Evolutionary conservation across 2,888 invertebrate genomes (phyloP).

Genomic region (Drosophila meridionalis): DNA sequence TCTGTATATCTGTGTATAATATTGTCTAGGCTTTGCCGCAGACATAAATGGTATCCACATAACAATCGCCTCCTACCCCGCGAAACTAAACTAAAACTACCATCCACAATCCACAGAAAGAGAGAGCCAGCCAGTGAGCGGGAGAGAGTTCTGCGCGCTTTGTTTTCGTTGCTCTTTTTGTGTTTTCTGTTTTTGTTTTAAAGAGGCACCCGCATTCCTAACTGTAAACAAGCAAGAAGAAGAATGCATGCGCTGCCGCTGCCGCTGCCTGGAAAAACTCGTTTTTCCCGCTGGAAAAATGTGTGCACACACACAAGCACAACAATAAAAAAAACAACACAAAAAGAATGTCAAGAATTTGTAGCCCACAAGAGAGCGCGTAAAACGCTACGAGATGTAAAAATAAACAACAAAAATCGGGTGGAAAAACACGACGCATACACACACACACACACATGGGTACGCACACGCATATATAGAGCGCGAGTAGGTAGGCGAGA

Average conservation of each 20-base stretch:
- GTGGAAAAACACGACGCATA: slow-evolving; percentile 57
- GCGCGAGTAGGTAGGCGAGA: slow-evolving; percentile 24
- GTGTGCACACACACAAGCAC: slow-evolving; percentile 36
- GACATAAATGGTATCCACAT: slow-evolving; percentile 45
- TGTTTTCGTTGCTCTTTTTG: slow-evolving; percentile 64
- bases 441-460: slow-evolving; percentile 20
- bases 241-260: slow-evolving; percentile 55
- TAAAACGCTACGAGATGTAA: slow-evolving; percentile 50
- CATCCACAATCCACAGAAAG: slow-evolving; percentile 41
- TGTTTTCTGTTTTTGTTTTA: slow-evolving; percentile 19
- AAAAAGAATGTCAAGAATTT: slow-evolving; percentile 78
- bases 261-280: slow-evolving; percentile 69
- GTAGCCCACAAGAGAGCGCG: slow-evolving; percentile 60
- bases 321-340: slow-evolving; percentile 12
- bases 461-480: slow-evolving; percentile 12
- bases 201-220: slow-evolving; percentile 74
- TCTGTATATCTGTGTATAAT: slow-evolving; percentile 20
- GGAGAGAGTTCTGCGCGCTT: slow-evolving; percentile 35
- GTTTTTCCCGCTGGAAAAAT: slow-evolving; percentile 80
- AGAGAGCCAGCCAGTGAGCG: background rate
- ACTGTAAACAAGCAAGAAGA: slow-evolving; percentile 77
- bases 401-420: slow-evolving; percentile 57
- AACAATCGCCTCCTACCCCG: slow-evolving; percentile 5
- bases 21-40: slow-evolving; percentile 46
- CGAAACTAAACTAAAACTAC: background rate